These are phyloP conservation scores for Oophaga sylvatica DNA, from an alignment of 2,797 vertebrate species.

Conservation along the genomic window DNA sequence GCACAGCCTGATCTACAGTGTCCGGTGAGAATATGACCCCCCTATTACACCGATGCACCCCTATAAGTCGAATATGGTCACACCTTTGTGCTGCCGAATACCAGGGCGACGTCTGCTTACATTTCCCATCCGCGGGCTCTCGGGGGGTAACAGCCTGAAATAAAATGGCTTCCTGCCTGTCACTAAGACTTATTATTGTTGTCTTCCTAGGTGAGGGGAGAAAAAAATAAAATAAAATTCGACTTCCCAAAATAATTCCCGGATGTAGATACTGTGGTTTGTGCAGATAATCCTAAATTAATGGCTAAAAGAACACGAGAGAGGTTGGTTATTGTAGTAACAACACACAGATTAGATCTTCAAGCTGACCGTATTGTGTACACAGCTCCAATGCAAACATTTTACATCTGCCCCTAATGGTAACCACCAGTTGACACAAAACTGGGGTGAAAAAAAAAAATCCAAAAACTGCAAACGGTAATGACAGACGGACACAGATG, in stretches of 20 bases:
- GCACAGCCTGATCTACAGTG: neutral
- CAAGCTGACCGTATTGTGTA: neutral
- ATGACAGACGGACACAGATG: too few relatives aligned
- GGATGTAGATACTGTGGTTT: neutral
- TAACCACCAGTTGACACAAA: too few relatives aligned
- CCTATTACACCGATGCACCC: neutral
- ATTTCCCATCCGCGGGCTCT: neutral
- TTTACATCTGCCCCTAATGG: too few relatives aligned
- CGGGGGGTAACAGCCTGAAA: constrained; percentile 29
- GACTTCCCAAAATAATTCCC: neutral
- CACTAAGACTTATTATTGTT: constrained; percentile 47
- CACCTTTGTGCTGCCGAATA: constrained; percentile 38
- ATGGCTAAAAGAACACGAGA: neutral
- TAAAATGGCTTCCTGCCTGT: constrained; percentile 48
- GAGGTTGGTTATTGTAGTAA: neutral
- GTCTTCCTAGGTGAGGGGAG: constrained; percentile 30
- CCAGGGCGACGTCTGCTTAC: constrained; percentile 38
- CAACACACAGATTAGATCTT: neutral
- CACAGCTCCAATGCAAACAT: neutral
- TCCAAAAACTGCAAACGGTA: too few relatives aligned
- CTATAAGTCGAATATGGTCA: constrained; percentile 47
- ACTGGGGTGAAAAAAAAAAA: too few relatives aligned
- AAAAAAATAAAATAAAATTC: neutral
- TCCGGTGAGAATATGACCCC: neutral
- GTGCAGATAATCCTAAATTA: neutral